A percentile compares a stretch with the other conserved stretches of the same genome.
Evolutionary conservation across 2,888 invertebrate genomes (phyloP).

Genomic region (Drosophila robusta): DNA sequence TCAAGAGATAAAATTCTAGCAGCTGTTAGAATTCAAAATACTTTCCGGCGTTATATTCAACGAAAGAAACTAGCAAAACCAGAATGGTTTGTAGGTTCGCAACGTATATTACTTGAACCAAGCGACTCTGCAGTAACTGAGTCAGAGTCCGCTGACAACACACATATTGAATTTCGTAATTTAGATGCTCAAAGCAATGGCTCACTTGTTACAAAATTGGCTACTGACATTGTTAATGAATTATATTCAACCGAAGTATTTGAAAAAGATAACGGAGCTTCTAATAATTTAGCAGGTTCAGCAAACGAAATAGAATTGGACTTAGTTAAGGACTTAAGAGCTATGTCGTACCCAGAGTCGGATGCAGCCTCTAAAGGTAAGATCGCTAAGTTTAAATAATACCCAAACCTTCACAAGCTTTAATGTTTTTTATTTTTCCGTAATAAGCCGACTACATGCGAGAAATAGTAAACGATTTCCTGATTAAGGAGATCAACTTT

Average conservation of each 20-base stretch:
- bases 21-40: conserved; percentile 51
- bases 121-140: conserved; percentile 20
- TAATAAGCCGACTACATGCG: neutral
- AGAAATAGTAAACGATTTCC: conserved; percentile 33
- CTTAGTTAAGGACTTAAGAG: conserved; percentile 25
- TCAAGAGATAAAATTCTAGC: conserved; percentile 24
- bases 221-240: conserved; percentile 39
- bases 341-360: conserved; percentile 3
- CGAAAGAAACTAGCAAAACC: conserved; percentile 31
- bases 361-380: conserved; percentile 34
- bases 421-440: neutral
- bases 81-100: conserved; percentile 61
- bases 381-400: neutral
- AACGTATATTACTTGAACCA: conserved; percentile 46
- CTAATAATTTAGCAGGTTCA: conserved; percentile 67
- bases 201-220: conserved; percentile 55
- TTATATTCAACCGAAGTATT: conserved; percentile 26
- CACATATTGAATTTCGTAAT: conserved; percentile 25
- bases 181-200: conserved; percentile 65
- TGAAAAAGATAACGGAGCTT: conserved; percentile 54
- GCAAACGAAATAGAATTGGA: conserved; percentile 20
- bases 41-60: conserved; percentile 36
- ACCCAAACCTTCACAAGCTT: neutral
- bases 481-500: conserved; percentile 46
- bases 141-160: conserved; percentile 20